Conservation (phyloP, 2,797 vertebrate genomes). For the Strix occidentalis region DNA sequence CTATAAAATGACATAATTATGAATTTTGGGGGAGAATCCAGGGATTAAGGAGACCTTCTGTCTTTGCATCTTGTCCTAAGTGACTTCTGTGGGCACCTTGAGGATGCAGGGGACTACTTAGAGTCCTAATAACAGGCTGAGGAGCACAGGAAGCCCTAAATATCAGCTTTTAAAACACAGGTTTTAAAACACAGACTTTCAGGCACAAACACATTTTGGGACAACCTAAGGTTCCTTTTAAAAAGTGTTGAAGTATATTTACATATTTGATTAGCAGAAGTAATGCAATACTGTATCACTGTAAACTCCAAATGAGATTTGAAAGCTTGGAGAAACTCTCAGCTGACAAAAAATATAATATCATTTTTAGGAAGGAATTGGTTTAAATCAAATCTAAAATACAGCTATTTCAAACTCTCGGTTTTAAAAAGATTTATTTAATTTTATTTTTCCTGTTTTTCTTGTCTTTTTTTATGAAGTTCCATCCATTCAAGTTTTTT, state of each 20-base stretch:
- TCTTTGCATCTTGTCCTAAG: no score
- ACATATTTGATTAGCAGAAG: neutral
- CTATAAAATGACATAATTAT: neutral
- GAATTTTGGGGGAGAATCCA: neutral
- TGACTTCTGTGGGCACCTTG: neutral
- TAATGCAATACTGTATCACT: neutral
- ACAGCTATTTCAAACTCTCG: neutral
- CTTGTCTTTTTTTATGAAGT: neutral
- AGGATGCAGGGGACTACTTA: neutral
- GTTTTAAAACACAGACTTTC: neutral
- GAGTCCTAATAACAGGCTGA: neutral
- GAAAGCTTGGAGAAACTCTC: neutral
- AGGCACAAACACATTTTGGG: neutral
- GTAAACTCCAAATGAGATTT: neutral
- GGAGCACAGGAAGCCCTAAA: neutral
- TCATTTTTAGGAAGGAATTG: neutral
- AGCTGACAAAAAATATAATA: neutral
- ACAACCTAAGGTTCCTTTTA: neutral
- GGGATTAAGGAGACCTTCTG: neutral
- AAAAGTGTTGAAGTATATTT: neutral
- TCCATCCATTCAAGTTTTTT: neutral
- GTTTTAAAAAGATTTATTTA: neutral
- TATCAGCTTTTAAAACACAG: neutral
- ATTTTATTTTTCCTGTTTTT: neutral
- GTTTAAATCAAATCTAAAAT: neutral